Evolutionary conservation across 2,888 invertebrate genomes (phyloP).

Genomic region (Apotomis turbidana): DNA sequence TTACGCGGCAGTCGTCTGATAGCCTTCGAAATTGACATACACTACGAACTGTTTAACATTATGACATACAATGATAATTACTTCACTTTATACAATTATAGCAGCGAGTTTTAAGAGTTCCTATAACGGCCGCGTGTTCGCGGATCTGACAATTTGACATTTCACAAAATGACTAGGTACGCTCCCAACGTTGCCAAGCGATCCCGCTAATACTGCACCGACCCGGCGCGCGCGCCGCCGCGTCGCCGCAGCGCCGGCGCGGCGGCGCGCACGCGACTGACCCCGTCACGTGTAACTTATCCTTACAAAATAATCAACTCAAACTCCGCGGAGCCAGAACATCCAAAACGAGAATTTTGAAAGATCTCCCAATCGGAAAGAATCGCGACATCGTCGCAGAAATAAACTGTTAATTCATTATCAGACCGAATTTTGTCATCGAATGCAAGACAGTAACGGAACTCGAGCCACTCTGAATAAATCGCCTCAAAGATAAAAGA

Average conservation of each 20-base stretch:
- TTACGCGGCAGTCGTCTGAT: conserved; percentile 69
- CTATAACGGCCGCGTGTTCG: conserved; percentile 85
- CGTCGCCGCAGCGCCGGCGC: conserved; percentile 37
- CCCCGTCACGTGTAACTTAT: conserved; percentile 62
- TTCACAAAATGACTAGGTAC: conserved; percentile 84
- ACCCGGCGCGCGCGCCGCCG: conserved; percentile 50
- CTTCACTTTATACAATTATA: conserved; percentile 87
- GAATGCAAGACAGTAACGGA: conserved; percentile 77
- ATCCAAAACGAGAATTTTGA: conserved; percentile 66
- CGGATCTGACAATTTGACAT: conserved; percentile 82
- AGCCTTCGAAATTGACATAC: conserved; percentile 81
- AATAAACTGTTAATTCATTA: conserved; percentile 49
- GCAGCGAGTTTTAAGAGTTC: conserved; percentile 91
- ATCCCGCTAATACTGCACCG: conserved; percentile 37
- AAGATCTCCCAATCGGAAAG: conserved; percentile 58
- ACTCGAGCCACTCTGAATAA: conserved; percentile 81
- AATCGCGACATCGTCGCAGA: conserved; percentile 48
- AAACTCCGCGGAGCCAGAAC: conserved; percentile 57
- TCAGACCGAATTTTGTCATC: conserved; percentile 68
- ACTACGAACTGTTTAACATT: conserved; percentile 79
- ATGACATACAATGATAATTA: conserved; percentile 82
- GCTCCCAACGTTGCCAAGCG: conserved; percentile 57
- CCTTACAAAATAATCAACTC: conserved; percentile 73
- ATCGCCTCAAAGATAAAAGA: conserved; percentile 68
- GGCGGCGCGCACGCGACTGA: conserved; percentile 34